Evolutionary conservation across 1,140 invertebrate genomes (phyloP), one percentile per base, ranked within the genome.

Genomic region (Hermetia illucens): DNA sequence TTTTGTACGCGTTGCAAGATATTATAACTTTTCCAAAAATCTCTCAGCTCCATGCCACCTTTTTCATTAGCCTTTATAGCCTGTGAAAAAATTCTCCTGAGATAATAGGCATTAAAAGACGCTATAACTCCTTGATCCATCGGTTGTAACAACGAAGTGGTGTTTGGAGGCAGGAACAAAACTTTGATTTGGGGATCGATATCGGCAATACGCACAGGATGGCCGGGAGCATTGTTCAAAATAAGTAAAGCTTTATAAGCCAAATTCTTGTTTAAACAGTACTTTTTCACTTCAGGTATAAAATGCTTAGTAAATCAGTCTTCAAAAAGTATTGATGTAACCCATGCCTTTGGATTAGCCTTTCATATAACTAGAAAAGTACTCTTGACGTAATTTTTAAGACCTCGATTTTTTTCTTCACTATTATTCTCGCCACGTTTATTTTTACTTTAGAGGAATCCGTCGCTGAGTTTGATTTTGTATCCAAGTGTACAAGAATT

Each of bases 61-160:
- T n/a, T n/a, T n/a, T n/a, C n/a, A n/a, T n/a, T n/a, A n/a, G n/a
- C n/a, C 13, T 41, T 5, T 29, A 33, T 16, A 25, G 41, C 44
- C n/a, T 33, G 32, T 22, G 13, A 31, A 20, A 44, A 44, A 17
- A 6, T 21, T 39, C 38, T 34, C 15, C 49, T 46, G 27, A 52
- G 44, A 42, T 60, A 60, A 49, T 51, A 55, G 43, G 46, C 45
- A 50, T 59, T 57, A 47, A 61, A 61, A 43, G 45, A 52, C 21
- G 48, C 39, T 40, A 55, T 53, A 29, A 52, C 46, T 37, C 52
- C 54, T 45, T 61, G 49, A 44, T 52, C 47, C 45, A 58, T 53
- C 27, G 58, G 57, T 50, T 62, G 54, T 34, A 58, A 45, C 34
- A 57, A 42, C 34, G 47, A 39, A 25, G 51, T 59, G 31, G 48